Conservation (phyloP, 2,797 vertebrate species). For the Sardinella longiceps region DNA sequence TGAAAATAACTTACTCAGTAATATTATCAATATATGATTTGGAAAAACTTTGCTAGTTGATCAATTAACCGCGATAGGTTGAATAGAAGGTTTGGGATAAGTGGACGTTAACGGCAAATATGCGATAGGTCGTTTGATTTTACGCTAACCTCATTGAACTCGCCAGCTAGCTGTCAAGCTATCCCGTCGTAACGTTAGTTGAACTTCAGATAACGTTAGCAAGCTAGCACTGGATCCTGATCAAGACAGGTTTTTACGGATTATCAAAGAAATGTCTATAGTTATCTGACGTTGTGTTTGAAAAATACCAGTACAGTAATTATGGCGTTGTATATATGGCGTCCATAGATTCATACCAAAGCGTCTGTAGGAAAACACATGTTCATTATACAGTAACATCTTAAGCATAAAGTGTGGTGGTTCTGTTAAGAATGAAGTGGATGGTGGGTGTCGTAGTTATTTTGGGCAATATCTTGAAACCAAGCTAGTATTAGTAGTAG, state of each 20-base stretch:
- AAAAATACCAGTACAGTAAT: not conserved
- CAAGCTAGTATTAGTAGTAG: too few relatives aligned
- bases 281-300: not conserved
- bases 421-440: too few relatives aligned
- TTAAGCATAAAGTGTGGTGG: too few relatives aligned
- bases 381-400: too few relatives aligned
- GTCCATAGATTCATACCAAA: too few relatives aligned
- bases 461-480: not conserved
- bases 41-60: not conserved
- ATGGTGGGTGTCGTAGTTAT: not conserved
- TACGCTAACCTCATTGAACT: not conserved
- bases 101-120: not conserved
- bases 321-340: not conserved
- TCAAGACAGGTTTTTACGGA: not conserved
- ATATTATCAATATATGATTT: not conserved
- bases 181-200: not conserved
- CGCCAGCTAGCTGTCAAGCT: not conserved
- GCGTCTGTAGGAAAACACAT: too few relatives aligned
- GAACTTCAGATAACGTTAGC: conserved; percentile 3
- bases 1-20: not conserved
- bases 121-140: not conserved
- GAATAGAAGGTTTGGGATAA: not conserved
- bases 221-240: not conserved
- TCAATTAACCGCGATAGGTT: not conserved
- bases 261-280: not conserved